phyloP scores from a whole-genome alignment of 2,888 invertebrate species.

The Apoda limacodes region DNA sequence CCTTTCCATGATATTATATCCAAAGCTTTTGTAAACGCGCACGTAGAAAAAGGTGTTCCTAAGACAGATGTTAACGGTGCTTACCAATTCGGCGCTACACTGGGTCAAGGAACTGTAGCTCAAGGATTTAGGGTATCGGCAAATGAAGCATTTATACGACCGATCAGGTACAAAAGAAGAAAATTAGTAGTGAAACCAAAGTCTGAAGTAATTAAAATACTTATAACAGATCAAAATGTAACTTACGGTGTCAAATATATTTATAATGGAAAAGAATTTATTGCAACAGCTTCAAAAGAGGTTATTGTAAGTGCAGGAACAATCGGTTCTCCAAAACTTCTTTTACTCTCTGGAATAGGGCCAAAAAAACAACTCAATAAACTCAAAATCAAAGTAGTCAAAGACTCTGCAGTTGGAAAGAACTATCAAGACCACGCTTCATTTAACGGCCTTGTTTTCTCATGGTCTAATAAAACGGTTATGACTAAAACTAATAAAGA shows the following conservation, averaged over 20 bases:
- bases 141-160: slow-evolving; percentile 74
- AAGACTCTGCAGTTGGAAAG: slow-evolving; percentile 42
- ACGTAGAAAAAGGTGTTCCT: slow-evolving; percentile 69
- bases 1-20: slow-evolving; percentile 71
- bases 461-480: slow-evolving; percentile 57
- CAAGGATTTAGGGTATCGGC: slow-evolving; percentile 71
- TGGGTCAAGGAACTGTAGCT: slow-evolving; percentile 64
- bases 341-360: slow-evolving; percentile 50
- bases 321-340: slow-evolving; percentile 40
- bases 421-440: slow-evolving; percentile 51
- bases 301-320: slow-evolving; percentile 41
- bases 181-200: slow-evolving; percentile 61
- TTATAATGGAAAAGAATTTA: slow-evolving; percentile 23
- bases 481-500: slow-evolving; percentile 46
- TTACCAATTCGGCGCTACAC: slow-evolving; percentile 65
- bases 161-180: slow-evolving; percentile 63
- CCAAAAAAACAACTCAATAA: slow-evolving; percentile 34
- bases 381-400: slow-evolving; percentile 30
- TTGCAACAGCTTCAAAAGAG: slow-evolving; percentile 39
- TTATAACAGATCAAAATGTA: slow-evolving; percentile 55
- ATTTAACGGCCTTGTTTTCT: slow-evolving; percentile 57
- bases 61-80: slow-evolving; percentile 66
- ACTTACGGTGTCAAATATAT: slow-evolving; percentile 40
- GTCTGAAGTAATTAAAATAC: slow-evolving; percentile 63
- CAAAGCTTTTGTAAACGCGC: slow-evolving; percentile 63